These are phyloP conservation scores for Pelosia muscerda DNA, from an alignment of 2,888 invertebrate species.

Conservation along the genomic window DNA sequence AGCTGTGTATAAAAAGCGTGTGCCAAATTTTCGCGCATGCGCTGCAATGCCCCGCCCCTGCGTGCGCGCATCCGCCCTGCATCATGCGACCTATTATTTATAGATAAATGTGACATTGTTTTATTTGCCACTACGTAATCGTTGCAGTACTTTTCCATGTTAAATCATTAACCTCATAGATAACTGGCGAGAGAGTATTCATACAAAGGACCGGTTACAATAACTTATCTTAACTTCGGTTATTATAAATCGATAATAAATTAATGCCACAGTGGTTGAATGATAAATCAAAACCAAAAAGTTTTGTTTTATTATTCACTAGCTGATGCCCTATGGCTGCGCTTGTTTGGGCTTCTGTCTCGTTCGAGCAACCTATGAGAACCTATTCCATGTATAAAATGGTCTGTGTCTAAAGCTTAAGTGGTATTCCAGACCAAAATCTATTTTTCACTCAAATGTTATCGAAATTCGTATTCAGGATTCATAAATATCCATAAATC, in stretches of 20 bases:
- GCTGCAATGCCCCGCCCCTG: constrained; percentile 45
- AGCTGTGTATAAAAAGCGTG: constrained; percentile 65
- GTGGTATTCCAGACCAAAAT: no score
- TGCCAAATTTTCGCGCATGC: constrained; percentile 74
- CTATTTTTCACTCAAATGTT: no score
- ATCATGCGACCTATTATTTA: constrained; percentile 71
- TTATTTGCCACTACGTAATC: constrained; percentile 71
- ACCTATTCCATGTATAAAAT: no score
- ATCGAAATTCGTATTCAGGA: no score
- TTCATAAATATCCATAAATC: no score
- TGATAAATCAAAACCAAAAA: no score
- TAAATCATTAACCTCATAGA: constrained; percentile 78
- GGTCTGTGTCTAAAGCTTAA: no score
- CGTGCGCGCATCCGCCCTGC: constrained; percentile 61
- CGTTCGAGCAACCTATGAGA: no score
- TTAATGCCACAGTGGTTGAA: background rate
- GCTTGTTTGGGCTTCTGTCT: no score
- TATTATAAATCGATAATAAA: background rate
- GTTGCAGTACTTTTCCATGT: constrained; percentile 80
- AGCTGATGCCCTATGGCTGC: no score
- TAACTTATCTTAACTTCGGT: background rate
- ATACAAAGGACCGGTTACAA: constrained; percentile 23
- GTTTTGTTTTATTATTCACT: no score
- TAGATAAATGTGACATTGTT: constrained; percentile 80
- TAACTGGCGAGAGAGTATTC: constrained; percentile 64